Evolutionary conservation across 2,797 vertebrate species (phyloP).

Genomic region (Chiroxiphia lanceolata): DNA sequence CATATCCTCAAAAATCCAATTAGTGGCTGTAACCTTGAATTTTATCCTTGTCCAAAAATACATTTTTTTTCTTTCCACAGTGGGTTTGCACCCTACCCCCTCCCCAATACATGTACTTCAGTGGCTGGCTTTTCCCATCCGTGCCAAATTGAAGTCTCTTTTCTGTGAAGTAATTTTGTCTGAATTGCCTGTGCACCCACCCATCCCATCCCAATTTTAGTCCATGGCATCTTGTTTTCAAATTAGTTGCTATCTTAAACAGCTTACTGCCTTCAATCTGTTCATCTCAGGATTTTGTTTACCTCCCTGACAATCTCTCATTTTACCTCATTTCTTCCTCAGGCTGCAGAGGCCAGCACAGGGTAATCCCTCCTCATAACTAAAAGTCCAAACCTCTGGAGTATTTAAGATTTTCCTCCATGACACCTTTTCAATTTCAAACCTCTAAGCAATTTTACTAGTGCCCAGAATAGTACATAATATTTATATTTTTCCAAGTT

Average conservation of each 20-base stretch:
- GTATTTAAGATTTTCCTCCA: slow-evolving; percentile 12
- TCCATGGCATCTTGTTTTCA: slow-evolving; percentile 47
- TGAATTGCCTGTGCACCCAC: slow-evolving; percentile 52
- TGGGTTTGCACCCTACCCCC: not conserved
- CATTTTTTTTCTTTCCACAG: not conserved
- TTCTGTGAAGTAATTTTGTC: slow-evolving; percentile 25
- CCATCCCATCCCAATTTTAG: slow-evolving; percentile 43
- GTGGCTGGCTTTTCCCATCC: not conserved
- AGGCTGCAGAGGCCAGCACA: slow-evolving; percentile 4
- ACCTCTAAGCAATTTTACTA: slow-evolving; percentile 6
- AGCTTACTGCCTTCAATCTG: slow-evolving; percentile 41
- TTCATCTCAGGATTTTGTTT: not conserved
- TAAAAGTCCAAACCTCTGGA: not conserved
- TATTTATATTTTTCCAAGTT: not conserved
- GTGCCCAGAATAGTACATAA: not conserved
- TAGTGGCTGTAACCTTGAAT: slow-evolving; percentile 39
- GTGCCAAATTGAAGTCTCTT: slow-evolving; percentile 8
- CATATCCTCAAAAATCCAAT: slow-evolving; percentile 56
- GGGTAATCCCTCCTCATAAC: slow-evolving; percentile 36
- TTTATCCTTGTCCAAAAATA: slow-evolving; percentile 26
- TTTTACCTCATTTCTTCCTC: slow-evolving; percentile 32
- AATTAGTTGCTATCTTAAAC: slow-evolving; percentile 54
- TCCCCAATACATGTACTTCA: not conserved
- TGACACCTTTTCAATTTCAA: slow-evolving; percentile 35
- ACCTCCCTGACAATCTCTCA: slow-evolving; percentile 1